Conservation (phyloP, 2,113 vertebrate species). For the Etia nguti region DNA sequence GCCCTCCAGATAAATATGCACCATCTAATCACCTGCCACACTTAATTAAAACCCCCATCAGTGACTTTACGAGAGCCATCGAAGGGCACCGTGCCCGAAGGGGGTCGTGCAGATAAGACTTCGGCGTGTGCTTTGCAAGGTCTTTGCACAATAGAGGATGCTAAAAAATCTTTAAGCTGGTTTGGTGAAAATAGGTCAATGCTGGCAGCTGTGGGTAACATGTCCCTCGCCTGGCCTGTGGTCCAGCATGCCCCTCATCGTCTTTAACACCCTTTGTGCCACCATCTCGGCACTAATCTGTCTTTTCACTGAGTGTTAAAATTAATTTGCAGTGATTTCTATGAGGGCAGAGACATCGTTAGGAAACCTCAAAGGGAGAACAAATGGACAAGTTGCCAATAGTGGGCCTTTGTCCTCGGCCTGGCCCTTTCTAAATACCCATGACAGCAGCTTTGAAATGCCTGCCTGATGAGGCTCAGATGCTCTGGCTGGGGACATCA, state of each 20-base stretch:
- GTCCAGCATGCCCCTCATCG: constrained; percentile 67
- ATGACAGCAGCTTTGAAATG: constrained; percentile 66
- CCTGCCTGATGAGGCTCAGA: constrained; percentile 58
- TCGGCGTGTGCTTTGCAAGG: constrained; percentile 72
- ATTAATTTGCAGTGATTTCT: constrained; percentile 89
- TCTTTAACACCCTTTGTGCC: constrained; percentile 81
- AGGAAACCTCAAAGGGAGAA: constrained; percentile 78
- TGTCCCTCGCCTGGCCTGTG: constrained; percentile 73
- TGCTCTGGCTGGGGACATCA: constrained; percentile 37
- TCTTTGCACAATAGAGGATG: constrained; percentile 76
- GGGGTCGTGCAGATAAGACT: constrained; percentile 81
- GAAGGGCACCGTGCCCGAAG: constrained; percentile 62
- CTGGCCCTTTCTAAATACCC: constrained; percentile 46
- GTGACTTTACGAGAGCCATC: constrained; percentile 79
- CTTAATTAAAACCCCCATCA: constrained; percentile 88
- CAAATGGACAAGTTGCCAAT: constrained; percentile 77
- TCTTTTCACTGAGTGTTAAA: constrained; percentile 90
- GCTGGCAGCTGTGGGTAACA: constrained; percentile 80
- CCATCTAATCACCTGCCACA: constrained; percentile 88
- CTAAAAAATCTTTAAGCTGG: constrained; percentile 79
- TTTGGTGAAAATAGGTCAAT: constrained; percentile 74
- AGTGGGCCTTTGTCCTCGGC: constrained; percentile 65
- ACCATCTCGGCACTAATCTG: constrained; percentile 80
- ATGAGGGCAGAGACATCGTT: constrained; percentile 81
- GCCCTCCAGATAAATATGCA: constrained; percentile 74